Evolutionary conservation across 2,113 vertebrate species (phyloP).

Genomic region (Chauna torquata): DNA sequence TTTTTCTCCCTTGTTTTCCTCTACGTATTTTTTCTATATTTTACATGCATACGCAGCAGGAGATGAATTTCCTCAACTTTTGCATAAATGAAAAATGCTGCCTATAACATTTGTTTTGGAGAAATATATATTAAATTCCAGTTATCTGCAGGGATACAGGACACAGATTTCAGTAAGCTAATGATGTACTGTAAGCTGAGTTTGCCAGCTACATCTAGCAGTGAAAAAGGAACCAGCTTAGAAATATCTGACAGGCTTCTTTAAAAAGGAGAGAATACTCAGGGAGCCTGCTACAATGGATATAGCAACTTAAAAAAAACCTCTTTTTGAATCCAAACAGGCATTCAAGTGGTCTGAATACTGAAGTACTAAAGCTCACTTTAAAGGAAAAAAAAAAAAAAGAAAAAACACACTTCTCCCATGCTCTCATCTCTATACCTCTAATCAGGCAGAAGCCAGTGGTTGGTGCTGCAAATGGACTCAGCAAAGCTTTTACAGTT

Average conservation of each 20-base stretch:
- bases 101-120: slow-evolving; percentile 17
- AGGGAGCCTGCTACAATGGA: neutral
- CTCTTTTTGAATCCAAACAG: neutral
- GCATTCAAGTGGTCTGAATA: neutral
- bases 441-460: neutral
- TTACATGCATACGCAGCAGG: neutral
- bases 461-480: neutral
- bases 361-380: neutral
- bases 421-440: neutral
- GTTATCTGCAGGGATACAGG: slow-evolving; percentile 27
- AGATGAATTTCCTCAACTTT: neutral
- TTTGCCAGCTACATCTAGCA: neutral
- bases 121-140: slow-evolving; percentile 1
- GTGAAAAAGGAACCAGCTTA: neutral
- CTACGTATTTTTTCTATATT: neutral
- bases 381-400: neutral
- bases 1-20: neutral
- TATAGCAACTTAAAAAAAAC: neutral
- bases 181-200: neutral
- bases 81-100: slow-evolving; percentile 18
- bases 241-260: slow-evolving; percentile 30
- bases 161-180: slow-evolving; percentile 25
- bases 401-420: neutral
- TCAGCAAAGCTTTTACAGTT: neutral
- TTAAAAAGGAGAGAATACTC: slow-evolving; percentile 14